These are phyloP conservation scores for Rhipidura dahli DNA, from an alignment of 2,113 vertebrate species.

Conservation along the genomic window DNA sequence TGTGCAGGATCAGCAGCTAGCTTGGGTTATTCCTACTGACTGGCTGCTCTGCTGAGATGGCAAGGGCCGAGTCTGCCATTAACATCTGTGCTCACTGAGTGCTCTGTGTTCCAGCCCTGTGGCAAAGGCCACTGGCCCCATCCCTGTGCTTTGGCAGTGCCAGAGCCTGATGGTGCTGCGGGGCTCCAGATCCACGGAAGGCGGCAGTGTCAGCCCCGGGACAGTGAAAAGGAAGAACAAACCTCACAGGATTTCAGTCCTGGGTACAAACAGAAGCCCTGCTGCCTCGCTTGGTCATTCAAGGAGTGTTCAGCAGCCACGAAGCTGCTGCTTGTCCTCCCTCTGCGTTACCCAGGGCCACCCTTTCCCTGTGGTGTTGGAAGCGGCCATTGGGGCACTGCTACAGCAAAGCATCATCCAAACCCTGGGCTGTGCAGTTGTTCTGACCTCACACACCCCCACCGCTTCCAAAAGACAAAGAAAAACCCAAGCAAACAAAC, in stretches of 20 bases:
- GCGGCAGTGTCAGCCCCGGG: rapidly evolving
- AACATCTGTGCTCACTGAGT: background rate
- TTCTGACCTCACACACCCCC: background rate
- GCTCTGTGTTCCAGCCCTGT: background rate
- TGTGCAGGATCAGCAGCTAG: background rate
- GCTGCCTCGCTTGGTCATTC: background rate
- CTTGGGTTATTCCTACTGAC: background rate
- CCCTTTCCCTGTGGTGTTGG: rapidly evolving
- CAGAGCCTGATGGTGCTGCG: rapidly evolving
- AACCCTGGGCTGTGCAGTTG: background rate
- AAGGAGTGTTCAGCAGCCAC: rapidly evolving
- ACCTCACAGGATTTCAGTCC: background rate
- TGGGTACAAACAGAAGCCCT: background rate
- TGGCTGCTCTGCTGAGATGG: background rate
- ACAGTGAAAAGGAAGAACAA: background rate
- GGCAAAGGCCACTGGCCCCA: background rate
- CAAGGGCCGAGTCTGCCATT: background rate
- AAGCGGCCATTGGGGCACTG: background rate
- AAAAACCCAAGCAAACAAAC: background rate
- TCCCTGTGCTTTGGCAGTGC: background rate
- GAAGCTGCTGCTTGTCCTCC: background rate
- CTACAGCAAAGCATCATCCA: background rate
- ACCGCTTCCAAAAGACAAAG: background rate
- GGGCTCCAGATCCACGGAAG: background rate
- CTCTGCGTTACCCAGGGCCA: background rate